These are phyloP conservation scores for Mormyrus hasselquistii DNA, from an alignment of 2,797 vertebrate genomes.

Conservation along the genomic window DNA sequence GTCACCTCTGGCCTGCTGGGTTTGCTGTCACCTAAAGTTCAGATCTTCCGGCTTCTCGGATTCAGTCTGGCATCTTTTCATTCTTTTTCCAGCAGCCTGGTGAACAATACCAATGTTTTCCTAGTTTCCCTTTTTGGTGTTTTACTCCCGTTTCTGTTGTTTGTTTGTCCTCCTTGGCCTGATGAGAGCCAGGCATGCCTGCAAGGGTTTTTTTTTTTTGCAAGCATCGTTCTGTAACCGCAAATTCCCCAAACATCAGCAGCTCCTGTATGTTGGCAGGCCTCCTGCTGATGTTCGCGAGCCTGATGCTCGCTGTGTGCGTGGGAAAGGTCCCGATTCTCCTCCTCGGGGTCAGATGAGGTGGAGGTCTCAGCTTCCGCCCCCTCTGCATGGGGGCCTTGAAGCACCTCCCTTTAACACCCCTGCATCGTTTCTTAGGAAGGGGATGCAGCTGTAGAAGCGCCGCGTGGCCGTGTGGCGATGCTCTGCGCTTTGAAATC, in stretches of 20 bases:
- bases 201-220: neutral
- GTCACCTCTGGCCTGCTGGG: neutral
- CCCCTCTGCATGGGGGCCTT: conserved; percentile 45
- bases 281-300: neutral
- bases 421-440: conserved; percentile 44
- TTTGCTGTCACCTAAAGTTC: neutral
- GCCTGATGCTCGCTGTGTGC: neutral
- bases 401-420: conserved; percentile 22
- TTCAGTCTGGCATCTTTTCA: neutral
- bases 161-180: neutral
- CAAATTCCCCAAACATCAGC: neutral
- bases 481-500: conserved; percentile 47
- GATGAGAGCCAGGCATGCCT: neutral
- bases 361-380: conserved; percentile 1
- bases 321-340: neutral
- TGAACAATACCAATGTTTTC: neutral
- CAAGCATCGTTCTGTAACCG: neutral
- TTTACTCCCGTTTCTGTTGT: neutral
- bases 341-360: neutral
- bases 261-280: neutral
- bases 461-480: conserved; percentile 59
- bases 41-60: neutral
- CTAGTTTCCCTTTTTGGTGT: neutral
- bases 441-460: conserved; percentile 49
- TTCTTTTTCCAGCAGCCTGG: neutral